Conservation (phyloP, 1,140 invertebrate species). For the Drosophila mauritiana region DNA sequence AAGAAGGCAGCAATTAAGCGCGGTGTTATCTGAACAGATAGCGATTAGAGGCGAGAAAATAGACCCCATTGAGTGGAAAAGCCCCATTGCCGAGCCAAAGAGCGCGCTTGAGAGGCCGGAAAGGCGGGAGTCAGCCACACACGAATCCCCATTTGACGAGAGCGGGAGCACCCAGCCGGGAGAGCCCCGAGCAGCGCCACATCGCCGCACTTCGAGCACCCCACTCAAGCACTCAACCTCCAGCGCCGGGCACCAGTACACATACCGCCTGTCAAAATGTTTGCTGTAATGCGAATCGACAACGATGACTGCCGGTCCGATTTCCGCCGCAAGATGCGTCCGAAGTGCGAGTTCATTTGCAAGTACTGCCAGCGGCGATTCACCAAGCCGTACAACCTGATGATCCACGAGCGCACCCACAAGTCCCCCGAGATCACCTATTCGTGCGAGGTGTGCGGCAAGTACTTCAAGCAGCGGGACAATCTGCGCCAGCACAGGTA, state of each 20-base stretch:
- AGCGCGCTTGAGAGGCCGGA: constrained; percentile 20
- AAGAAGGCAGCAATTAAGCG: constrained; percentile 32
- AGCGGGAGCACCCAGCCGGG: constrained; percentile 8
- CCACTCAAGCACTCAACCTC: constrained; percentile 5
- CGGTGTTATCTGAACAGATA: constrained; percentile 66
- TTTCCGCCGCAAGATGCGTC: constrained; percentile 96
- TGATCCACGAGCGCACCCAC: constrained; percentile 99
- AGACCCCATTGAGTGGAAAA: constrained; percentile 40
- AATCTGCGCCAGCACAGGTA: constrained; percentile 98
- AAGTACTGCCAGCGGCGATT: constrained; percentile 99
- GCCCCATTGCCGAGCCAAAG: constrained; percentile 13
- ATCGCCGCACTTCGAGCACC: not conserved
- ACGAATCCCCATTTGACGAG: constrained; percentile 12
- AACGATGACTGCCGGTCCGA: constrained; percentile 95
- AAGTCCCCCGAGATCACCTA: constrained; percentile 98
- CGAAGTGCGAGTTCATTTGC: constrained; percentile 99
- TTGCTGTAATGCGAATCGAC: constrained; percentile 95
- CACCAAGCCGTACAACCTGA: constrained; percentile 99
- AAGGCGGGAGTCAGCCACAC: constrained; percentile 16
- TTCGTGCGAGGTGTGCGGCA: constrained; percentile 99
- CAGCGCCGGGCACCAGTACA: constrained; percentile 52
- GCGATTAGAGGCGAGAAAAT: constrained; percentile 53
- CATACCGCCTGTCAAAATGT: constrained; percentile 88
- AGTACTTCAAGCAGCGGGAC: constrained; percentile 98
- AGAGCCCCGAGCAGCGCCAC: constrained; percentile 6